Percentiles rank a stretch among this genome's conserved stretches.
Conservation (phyloP, 2,113 vertebrate species). For the Motacilla tschutschensis region DNA sequence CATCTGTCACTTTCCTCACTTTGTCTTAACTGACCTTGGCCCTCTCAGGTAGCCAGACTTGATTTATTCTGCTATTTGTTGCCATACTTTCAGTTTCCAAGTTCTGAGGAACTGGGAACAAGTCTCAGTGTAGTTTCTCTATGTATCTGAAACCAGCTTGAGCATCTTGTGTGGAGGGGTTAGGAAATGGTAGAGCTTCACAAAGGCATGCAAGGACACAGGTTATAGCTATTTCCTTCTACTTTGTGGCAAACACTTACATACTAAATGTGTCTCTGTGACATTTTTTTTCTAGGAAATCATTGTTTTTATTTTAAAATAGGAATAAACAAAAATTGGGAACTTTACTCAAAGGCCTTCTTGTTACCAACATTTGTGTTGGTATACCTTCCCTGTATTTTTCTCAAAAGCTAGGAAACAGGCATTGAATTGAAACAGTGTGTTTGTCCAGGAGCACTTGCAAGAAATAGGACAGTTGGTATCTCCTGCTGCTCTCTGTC, state of each 20-base stretch:
- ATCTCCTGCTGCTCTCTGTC: neutral
- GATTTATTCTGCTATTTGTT: neutral
- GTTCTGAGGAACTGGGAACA: neutral
- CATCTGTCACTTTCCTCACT: neutral
- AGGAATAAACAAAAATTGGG: neutral
- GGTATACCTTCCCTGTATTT: neutral
- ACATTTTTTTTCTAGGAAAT: slow-evolving; percentile 5
- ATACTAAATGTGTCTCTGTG: neutral
- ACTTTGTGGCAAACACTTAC: neutral
- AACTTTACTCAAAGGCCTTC: neutral
- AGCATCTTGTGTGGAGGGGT: neutral
- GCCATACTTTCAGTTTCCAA: neutral
- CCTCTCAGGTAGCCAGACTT: neutral
- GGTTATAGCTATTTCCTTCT: neutral
- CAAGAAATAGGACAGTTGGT: neutral
- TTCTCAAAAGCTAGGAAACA: neutral
- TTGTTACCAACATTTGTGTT: neutral
- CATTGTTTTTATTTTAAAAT: neutral
- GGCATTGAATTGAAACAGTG: neutral
- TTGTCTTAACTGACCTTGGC: neutral
- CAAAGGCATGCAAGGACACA: neutral
- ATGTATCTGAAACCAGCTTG: neutral
- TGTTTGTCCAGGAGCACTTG: neutral
- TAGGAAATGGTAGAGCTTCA: neutral
- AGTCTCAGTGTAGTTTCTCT: neutral